Conservation (phyloP, 2,888 invertebrate species). For the Heteromurus nitidus region DNA sequence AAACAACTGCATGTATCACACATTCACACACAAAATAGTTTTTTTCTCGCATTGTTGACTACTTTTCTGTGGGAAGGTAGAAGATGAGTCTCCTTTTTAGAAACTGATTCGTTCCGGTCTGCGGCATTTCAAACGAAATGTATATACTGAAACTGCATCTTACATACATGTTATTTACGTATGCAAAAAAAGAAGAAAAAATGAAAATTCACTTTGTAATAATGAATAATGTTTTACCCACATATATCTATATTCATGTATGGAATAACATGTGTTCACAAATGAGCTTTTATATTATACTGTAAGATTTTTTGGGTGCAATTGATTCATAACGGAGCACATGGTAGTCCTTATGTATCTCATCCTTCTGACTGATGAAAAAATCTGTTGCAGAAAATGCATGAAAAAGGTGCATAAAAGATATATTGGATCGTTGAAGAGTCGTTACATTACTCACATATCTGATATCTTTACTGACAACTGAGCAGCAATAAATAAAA, state of each 20-base stretch:
- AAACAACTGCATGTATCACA: no score
- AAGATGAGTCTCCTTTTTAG: not conserved
- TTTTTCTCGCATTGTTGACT: not conserved
- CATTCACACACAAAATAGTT: not conserved
- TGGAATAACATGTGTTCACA: not conserved
- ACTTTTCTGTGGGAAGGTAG: not conserved
- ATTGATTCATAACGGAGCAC: no score
- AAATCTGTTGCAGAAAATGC: constrained; percentile 41
- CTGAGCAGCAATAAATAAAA: no score
- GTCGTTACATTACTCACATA: no score
- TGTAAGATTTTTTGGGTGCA: not conserved
- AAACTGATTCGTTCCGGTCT: constrained; percentile 49
- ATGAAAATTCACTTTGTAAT: constrained; percentile 8
- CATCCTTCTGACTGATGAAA: no score
- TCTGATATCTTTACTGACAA: no score
- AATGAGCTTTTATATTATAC: constrained; percentile 34
- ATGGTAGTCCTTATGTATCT: no score
- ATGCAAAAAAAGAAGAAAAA: constrained; percentile 25
- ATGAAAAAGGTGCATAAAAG: constrained; percentile 29
- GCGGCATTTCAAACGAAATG: constrained; percentile 31
- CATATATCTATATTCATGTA: constrained; percentile 18
- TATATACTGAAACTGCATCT: not conserved
- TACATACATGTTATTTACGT: not conserved
- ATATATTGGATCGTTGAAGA: no score
- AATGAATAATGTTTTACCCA: constrained; percentile 13